Conservation (phyloP, 2,797 vertebrate species). For the Tapirus indicus region DNA sequence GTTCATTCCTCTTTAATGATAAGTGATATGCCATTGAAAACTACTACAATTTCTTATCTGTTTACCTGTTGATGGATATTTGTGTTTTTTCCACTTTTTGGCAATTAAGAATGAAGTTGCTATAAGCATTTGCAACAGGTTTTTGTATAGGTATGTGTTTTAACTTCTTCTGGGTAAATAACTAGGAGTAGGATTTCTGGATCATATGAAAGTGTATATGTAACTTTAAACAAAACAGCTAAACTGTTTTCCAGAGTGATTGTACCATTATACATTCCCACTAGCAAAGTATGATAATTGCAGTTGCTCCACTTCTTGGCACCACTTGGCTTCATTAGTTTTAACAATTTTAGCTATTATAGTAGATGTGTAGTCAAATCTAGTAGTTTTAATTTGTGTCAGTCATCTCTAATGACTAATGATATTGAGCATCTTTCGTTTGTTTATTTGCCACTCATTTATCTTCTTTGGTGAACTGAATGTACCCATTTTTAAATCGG, state of each 20-base stretch:
- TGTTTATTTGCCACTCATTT: neutral
- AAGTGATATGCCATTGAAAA: neutral
- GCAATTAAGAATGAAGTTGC: neutral
- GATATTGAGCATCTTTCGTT: neutral
- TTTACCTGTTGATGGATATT: neutral
- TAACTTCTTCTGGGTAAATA: neutral
- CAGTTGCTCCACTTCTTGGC: neutral
- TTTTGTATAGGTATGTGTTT: constrained; percentile 13
- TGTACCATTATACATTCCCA: neutral
- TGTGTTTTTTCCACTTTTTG: neutral
- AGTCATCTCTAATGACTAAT: neutral
- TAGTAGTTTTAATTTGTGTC: neutral
- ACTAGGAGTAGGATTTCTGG: neutral
- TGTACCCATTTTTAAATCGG: neutral
- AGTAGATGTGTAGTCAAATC: neutral
- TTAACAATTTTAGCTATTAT: neutral
- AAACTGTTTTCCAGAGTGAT: neutral
- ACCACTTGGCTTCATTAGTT: neutral
- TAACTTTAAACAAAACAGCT: neutral
- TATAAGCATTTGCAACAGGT: neutral
- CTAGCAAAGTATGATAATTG: neutral
- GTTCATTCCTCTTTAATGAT: neutral
- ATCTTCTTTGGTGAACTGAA: neutral
- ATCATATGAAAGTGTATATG: neutral
- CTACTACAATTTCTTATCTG: neutral